These are phyloP conservation scores for Bellardia bayeri DNA, from an alignment of 2,888 invertebrate species.

Conservation along the genomic window DNA sequence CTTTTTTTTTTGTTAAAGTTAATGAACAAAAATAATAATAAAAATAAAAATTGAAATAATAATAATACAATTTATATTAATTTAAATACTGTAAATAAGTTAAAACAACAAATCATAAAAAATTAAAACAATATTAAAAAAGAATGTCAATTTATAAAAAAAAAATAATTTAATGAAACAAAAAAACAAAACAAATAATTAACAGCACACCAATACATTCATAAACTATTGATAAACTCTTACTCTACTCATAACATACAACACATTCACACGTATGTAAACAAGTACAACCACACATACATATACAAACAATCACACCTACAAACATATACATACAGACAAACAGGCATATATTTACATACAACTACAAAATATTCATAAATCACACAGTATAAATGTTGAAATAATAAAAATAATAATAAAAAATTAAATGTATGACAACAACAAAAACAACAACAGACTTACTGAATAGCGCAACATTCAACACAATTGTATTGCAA, in stretches of 20 bases:
- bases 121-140: conserved; percentile 52
- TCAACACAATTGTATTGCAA: conserved; percentile 46
- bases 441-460: conserved; percentile 23
- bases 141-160: conserved; percentile 65
- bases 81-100: conserved; percentile 58
- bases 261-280: conserved; percentile 5
- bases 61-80: conserved; percentile 17
- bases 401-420: conserved; percentile 36
- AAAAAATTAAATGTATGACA: conserved; percentile 39
- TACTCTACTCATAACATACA: conserved; percentile 7
- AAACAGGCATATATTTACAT: background rate
- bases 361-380: conserved; percentile 33
- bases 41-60: conserved; percentile 48
- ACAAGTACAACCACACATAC: background rate
- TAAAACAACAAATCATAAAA: conserved; percentile 45
- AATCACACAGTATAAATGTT: conserved; percentile 51
- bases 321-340: background rate
- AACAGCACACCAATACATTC: conserved; percentile 64
- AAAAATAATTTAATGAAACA: conserved; percentile 39
- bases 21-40: conserved; percentile 60
- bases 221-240: conserved; percentile 60
- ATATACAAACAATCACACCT: background rate
- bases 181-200: conserved; percentile 39
- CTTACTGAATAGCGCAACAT: conserved; percentile 44
- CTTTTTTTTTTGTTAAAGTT: conserved; percentile 22